phyloP scores from a whole-genome alignment of 1,140 invertebrate genomes.

The Charaxes varanes region DNA sequence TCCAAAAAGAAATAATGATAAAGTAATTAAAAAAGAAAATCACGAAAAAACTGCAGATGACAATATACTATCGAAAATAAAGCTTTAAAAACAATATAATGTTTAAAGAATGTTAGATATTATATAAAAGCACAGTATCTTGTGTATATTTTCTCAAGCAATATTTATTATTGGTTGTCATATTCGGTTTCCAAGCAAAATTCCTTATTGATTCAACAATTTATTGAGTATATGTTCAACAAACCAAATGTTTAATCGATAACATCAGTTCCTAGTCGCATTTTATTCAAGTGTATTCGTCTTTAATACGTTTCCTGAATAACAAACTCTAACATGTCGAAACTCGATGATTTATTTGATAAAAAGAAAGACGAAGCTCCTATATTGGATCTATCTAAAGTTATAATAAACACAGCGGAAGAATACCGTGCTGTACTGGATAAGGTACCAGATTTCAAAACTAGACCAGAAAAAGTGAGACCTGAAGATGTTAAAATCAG shows the following conservation, averaged over 20 bases:
- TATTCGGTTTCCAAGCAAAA: neutral
- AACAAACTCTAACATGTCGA: constrained; percentile 60
- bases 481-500: constrained; percentile 80
- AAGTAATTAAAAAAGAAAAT: constrained; percentile 49
- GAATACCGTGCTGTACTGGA: constrained; percentile 88
- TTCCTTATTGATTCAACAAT: constrained; percentile 7
- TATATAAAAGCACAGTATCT: neutral
- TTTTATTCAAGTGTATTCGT: neutral
- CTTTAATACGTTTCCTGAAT: neutral
- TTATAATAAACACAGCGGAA: constrained; percentile 83
- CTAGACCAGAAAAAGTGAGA: constrained; percentile 86
- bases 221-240: neutral
- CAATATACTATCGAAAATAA: constrained; percentile 27
- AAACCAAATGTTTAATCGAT: constrained; percentile 40
- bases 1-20: constrained; percentile 50
- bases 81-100: constrained; percentile 27
- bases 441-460: constrained; percentile 92
- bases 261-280: constrained; percentile 12
- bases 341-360: constrained; percentile 87
- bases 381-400: constrained; percentile 88
- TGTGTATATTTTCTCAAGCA: neutral
- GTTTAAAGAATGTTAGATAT: neutral
- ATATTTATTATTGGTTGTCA: too few species aligned
- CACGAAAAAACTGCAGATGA: constrained; percentile 26
- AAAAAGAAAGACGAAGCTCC: constrained; percentile 89